Percentiles rank a stretch among this genome's conserved stretches.
Conservation (phyloP, 2,888 invertebrate species). For the Drosophila rellima region DNA sequence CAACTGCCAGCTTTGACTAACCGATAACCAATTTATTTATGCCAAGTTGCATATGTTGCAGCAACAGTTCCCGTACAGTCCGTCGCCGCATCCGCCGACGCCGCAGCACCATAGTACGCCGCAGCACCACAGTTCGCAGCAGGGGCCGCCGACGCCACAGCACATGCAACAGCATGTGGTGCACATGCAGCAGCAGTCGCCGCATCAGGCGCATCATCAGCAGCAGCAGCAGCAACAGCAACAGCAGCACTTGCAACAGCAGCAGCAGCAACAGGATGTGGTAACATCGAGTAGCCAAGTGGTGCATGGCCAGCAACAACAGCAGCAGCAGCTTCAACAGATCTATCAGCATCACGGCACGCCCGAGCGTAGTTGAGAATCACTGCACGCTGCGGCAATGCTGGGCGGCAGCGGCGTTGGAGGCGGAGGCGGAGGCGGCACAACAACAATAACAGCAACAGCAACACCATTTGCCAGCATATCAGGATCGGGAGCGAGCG, state of each 20-base stretch:
- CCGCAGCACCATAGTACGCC: conserved; percentile 83
- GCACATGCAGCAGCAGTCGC: conserved; percentile 83
- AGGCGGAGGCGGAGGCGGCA: conserved; percentile 16
- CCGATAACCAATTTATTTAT: conserved; percentile 77
- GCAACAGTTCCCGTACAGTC: conserved; percentile 86
- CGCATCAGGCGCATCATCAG: conserved; percentile 80
- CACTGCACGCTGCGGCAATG: conserved; percentile 82
- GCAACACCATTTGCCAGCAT: conserved; percentile 71
- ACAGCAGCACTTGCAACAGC: conserved; percentile 54
- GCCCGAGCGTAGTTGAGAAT: conserved; percentile 86
- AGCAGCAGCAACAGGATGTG: conserved; percentile 83
- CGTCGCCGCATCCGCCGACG: conserved; percentile 84
- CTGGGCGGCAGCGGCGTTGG: conserved; percentile 58
- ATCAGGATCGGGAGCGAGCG: conserved; percentile 61
- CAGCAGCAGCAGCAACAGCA: conserved; percentile 76
- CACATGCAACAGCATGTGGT: conserved; percentile 85
- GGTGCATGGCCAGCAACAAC: conserved; percentile 72
- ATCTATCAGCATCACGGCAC: conserved; percentile 86
- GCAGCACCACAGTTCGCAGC: conserved; percentile 80
- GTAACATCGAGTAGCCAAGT: conserved; percentile 85
- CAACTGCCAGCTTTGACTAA: conserved; percentile 68
- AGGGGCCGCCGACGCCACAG: conserved; percentile 83
- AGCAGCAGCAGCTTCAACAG: conserved; percentile 84
- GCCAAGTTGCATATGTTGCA: conserved; percentile 85
- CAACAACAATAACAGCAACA: conserved; percentile 25